Evolutionary conservation across 1,140 invertebrate genomes (phyloP).

Genomic region (Lepidurus apus): DNA sequence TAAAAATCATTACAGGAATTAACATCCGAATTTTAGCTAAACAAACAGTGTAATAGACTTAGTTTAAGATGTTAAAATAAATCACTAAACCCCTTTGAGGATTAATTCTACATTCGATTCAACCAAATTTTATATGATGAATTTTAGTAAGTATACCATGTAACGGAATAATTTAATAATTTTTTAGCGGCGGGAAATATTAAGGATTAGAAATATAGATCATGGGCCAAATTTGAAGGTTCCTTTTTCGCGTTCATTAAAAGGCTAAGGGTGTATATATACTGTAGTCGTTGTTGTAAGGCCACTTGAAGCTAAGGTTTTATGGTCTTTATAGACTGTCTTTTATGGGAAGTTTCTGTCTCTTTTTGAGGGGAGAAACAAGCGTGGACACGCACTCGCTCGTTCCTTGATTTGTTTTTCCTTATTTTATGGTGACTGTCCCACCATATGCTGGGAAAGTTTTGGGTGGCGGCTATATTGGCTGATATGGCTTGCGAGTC

Average conservation of each 20-base stretch:
- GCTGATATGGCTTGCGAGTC: neutral
- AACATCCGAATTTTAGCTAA: no score
- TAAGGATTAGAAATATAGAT: no score
- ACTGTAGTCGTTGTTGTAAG: neutral
- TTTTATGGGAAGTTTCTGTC: neutral
- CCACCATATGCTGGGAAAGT: neutral
- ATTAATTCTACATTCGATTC: no score
- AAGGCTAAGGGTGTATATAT: neutral
- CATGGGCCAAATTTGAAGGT: neutral
- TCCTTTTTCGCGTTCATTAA: neutral
- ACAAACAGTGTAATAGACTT: no score
- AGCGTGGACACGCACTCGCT: neutral
- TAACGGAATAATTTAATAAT: no score
- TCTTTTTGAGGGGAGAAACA: neutral
- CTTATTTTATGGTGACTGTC: neutral
- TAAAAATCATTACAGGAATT: no score
- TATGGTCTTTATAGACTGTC: neutral
- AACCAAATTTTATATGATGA: no score
- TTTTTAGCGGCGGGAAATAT: no score
- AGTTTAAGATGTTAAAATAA: no score
- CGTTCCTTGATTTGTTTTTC: neutral
- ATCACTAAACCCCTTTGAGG: no score
- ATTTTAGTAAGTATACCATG: no score
- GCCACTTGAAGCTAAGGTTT: neutral
- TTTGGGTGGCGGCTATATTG: conserved; percentile 4